Evolutionary conservation across 2,888 invertebrate species (phyloP).

Genomic region (Philaethria dido): DNA sequence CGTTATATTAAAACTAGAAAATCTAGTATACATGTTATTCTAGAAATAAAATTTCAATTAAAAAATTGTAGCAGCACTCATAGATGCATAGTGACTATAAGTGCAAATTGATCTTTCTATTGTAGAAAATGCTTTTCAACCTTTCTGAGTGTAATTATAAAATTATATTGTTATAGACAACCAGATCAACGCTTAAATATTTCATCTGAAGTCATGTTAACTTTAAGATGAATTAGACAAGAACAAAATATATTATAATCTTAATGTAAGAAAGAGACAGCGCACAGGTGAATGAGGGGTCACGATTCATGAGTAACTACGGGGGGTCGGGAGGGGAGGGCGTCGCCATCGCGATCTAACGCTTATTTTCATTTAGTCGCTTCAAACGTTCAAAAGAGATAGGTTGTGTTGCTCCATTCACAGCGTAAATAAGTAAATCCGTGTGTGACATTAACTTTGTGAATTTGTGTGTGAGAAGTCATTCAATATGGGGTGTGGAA

Average conservation of each 20-base stretch:
- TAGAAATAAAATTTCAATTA: background rate
- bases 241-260: slow-evolving; percentile 43
- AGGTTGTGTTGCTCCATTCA: slow-evolving; percentile 50
- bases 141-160: background rate
- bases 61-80: background rate
- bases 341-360: slow-evolving; percentile 74
- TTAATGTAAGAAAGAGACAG: slow-evolving; percentile 60
- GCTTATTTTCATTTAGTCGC: slow-evolving; percentile 70
- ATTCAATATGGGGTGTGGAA: slow-evolving; percentile 87
- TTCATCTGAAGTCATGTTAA: slow-evolving; percentile 45
- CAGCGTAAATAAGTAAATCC: slow-evolving; percentile 58
- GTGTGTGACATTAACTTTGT: slow-evolving; percentile 70
- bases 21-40: background rate
- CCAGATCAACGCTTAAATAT: slow-evolving; percentile 26
- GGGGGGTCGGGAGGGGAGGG: slow-evolving; percentile 50
- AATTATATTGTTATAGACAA: background rate
- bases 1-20: background rate
- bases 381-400: slow-evolving; percentile 54
- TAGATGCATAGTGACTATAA: too few species aligned
- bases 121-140: background rate
- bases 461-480: slow-evolving; percentile 68
- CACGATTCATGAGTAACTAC: slow-evolving; percentile 57
- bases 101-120: too few species aligned
- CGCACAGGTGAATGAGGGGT: slow-evolving; percentile 72
- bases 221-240: slow-evolving; percentile 52